A percentile compares a stretch with the other conserved stretches of the same genome.
Conservation (phyloP, 2,797 vertebrate genomes). For the Threskiornis aethiopicus region DNA sequence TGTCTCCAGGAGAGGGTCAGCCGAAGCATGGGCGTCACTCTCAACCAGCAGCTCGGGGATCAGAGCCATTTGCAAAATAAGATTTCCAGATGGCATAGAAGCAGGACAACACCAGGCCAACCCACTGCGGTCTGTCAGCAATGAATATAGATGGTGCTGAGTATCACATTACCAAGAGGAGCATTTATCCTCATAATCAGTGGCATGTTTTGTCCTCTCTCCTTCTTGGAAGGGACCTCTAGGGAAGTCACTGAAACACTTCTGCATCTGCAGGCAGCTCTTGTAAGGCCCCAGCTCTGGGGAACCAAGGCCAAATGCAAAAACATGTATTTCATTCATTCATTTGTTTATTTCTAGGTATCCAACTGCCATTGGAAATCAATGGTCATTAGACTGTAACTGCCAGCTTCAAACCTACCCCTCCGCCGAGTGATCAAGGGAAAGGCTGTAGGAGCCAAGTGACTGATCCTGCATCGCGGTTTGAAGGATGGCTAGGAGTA, state of each 20-base stretch:
- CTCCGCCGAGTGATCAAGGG: background rate
- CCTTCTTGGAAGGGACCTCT: background rate
- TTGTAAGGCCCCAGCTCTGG: background rate
- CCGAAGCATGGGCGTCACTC: background rate
- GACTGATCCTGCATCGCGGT: rapidly evolving
- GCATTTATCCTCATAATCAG: background rate
- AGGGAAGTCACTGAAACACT: background rate
- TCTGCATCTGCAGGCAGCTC: background rate
- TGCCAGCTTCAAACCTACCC: background rate
- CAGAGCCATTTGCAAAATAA: background rate
- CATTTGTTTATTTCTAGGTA: background rate
- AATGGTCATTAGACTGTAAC: background rate
- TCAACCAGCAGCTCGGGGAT: background rate
- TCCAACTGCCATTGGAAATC: background rate
- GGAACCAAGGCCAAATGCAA: rapidly evolving
- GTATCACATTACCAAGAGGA: background rate
- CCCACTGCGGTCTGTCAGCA: background rate
- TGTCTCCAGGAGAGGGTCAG: background rate
- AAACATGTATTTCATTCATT: background rate
- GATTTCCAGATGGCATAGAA: background rate
- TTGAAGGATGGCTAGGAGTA: background rate
- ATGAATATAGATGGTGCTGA: background rate
- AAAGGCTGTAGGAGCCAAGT: background rate
- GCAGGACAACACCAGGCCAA: background rate
- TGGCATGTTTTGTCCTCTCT: background rate